These are phyloP conservation scores for Acholoe squamosa DNA, from an alignment of 2,888 invertebrate species.

Conservation along the genomic window DNA sequence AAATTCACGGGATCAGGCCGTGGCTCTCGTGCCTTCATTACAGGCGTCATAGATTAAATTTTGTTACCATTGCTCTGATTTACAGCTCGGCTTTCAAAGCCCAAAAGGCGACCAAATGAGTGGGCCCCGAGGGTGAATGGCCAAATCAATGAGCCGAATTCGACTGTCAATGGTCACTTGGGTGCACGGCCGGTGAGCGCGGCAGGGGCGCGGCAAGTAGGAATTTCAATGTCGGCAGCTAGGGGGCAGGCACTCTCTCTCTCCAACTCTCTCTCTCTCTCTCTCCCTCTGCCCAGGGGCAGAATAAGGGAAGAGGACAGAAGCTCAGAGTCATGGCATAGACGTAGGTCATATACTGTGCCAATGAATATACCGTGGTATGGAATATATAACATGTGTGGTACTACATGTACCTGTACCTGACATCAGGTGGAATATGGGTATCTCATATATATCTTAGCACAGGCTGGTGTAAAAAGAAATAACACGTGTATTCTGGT, in stretches of 20 bases:
- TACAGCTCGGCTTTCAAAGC: slow-evolving; percentile 47
- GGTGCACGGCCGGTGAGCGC: not conserved
- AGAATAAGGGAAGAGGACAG: not conserved
- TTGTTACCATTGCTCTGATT: slow-evolving; percentile 43
- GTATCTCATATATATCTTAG: no score
- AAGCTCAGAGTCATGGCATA: not conserved
- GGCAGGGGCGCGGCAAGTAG: not conserved
- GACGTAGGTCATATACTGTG: no score
- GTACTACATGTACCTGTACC: no score
- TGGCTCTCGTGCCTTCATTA: slow-evolving; percentile 52
- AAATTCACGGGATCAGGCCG: slow-evolving; percentile 1
- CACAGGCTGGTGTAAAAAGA: no score
- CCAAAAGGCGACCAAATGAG: slow-evolving; percentile 23
- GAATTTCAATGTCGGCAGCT: slow-evolving; percentile 44
- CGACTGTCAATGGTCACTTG: slow-evolving; percentile 49
- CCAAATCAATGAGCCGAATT: slow-evolving; percentile 54
- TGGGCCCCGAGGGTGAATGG: slow-evolving; percentile 42
- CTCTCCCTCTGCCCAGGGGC: not conserved
- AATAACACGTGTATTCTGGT: no score
- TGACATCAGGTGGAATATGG: no score
- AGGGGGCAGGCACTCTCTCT: not conserved
- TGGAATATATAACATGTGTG: no score
- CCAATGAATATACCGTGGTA: no score
- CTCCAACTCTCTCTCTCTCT: no score
- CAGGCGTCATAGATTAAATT: slow-evolving; percentile 50